These are phyloP conservation scores for Lycophotia porphyrea DNA, from an alignment of 2,888 invertebrate genomes.

Conservation along the genomic window DNA sequence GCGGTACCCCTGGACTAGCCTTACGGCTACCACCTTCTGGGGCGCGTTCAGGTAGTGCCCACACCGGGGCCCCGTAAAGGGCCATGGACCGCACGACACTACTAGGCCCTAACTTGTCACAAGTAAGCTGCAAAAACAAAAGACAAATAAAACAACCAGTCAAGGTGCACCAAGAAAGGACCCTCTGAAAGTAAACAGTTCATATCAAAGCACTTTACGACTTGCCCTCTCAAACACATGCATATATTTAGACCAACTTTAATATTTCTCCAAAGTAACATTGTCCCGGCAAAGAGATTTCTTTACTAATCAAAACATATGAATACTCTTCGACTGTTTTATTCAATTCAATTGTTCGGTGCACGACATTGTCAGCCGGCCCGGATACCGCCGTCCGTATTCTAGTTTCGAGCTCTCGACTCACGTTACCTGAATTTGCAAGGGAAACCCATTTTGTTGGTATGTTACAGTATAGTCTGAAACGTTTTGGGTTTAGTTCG, in stretches of 20 bases:
- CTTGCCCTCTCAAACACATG: conserved; percentile 23
- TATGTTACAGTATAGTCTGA: conserved; percentile 22
- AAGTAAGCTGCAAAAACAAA: neutral
- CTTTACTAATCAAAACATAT: conserved; percentile 70
- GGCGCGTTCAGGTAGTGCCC: no score
- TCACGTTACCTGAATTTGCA: conserved; percentile 54
- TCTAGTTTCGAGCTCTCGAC: conserved; percentile 53
- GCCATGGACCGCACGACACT: no score
- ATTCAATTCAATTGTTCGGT: conserved; percentile 74
- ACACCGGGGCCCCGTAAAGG: no score
- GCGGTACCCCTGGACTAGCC: no score
- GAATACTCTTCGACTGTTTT: conserved; percentile 72
- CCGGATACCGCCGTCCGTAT: conserved; percentile 66
- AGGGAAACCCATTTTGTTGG: conserved; percentile 48
- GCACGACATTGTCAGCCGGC: conserved; percentile 67
- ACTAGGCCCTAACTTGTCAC: neutral
- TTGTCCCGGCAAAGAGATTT: conserved; percentile 58
- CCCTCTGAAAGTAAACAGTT: conserved; percentile 22
- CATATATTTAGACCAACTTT: conserved; percentile 49
- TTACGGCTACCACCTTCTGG: no score
- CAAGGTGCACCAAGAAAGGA: neutral
- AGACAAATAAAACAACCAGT: neutral
- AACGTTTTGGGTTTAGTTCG: conserved; percentile 22
- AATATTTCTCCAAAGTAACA: conserved; percentile 61
- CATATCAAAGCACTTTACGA: conserved; percentile 45